Percentiles rank a stretch among this genome's conserved stretches.
Evolutionary conservation across 2,113 vertebrate genomes (phyloP).

Genomic region (Siphamia tubifer): DNA sequence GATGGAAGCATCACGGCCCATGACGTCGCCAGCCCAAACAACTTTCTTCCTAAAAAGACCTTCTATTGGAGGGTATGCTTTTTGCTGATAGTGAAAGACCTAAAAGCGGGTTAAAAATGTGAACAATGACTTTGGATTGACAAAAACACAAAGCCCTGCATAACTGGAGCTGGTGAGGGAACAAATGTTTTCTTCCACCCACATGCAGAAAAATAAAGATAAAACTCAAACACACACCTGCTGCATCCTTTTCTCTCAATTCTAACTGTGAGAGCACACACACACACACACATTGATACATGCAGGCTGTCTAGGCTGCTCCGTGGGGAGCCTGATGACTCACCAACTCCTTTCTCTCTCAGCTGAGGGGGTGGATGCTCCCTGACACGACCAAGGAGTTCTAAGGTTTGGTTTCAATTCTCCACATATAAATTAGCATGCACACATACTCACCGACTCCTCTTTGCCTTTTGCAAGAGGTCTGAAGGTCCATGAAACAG

Average conservation of each 20-base stretch:
- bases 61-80: constrained; percentile 65
- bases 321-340: constrained; percentile 54
- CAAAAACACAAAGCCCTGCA: neutral
- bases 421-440: neutral
- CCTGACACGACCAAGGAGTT: constrained; percentile 34
- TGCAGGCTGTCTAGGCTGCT: constrained; percentile 32
- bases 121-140: neutral
- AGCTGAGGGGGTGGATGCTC: constrained; percentile 55
- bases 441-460: constrained; percentile 82
- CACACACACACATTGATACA: constrained; percentile 12
- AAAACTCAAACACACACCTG: constrained; percentile 1
- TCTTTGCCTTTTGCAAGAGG: constrained; percentile 77
- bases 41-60: constrained; percentile 85
- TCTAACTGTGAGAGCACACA: constrained; percentile 22
- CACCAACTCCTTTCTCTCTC: constrained; percentile 42
- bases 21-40: constrained; percentile 86
- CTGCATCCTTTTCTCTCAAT: neutral
- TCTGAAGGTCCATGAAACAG: constrained; percentile 89
- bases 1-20: constrained; percentile 85
- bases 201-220: neutral
- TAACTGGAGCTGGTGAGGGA: neutral
- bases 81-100: constrained; percentile 86
- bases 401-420: constrained; percentile 5
- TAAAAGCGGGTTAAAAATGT: constrained; percentile 27
- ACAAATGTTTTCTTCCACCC: constrained; percentile 1